Conservation (phyloP, 2,888 invertebrate species). For the Ephialtes manifestator region DNA sequence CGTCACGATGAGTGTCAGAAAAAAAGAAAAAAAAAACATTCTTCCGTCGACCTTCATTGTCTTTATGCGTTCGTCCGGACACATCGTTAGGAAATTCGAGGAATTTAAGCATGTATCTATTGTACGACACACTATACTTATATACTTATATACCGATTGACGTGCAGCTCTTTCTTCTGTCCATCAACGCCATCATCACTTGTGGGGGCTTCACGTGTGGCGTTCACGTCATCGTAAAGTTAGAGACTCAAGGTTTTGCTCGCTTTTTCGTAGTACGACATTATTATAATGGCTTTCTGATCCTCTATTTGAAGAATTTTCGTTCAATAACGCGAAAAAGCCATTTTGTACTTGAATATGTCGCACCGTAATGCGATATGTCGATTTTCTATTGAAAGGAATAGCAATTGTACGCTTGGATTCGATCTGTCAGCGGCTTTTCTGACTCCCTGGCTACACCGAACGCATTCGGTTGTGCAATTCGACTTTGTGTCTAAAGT, state of each 20-base stretch:
- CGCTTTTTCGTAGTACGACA: conserved; percentile 4
- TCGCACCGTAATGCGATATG: neutral
- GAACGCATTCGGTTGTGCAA: neutral
- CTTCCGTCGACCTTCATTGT: conserved; percentile 45
- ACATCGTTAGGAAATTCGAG: conserved; percentile 52
- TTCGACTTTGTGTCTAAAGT: neutral
- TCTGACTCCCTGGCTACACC: neutral
- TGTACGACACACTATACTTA: conserved; percentile 10
- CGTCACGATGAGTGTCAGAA: conserved; percentile 24
- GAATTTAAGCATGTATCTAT: conserved; percentile 45
- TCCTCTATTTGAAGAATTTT: neutral
- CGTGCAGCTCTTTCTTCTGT: conserved; percentile 31
- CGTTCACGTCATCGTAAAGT: conserved; percentile 42
- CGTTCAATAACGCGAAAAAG: neutral
- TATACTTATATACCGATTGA: conserved; percentile 1
- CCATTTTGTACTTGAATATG: neutral
- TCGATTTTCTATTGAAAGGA: neutral
- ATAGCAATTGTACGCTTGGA: neutral
- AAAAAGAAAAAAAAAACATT: conserved; percentile 12
- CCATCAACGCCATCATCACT: conserved; percentile 19
- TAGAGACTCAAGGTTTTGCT: conserved; percentile 20
- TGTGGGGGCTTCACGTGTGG: neutral
- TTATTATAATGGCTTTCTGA: neutral
- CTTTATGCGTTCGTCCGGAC: conserved; percentile 34
- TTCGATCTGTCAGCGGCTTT: neutral